Evolutionary conservation across 2,888 invertebrate genomes (phyloP).

Genomic region (Horisme vitalbata): DNA sequence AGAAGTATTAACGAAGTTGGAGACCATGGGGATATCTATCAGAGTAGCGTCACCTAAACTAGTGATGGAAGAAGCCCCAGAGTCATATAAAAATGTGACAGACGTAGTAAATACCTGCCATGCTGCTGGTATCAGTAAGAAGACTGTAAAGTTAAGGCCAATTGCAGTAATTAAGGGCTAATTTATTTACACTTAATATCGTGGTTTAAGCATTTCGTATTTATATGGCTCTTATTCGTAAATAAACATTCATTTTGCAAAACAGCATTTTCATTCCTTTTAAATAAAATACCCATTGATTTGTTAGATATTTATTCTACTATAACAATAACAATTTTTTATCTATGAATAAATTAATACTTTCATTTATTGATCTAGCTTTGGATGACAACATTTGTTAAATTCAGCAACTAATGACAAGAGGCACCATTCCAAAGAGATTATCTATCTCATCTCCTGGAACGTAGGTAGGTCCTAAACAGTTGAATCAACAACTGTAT

Average conservation of each 20-base stretch:
- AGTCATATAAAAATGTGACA: conserved; percentile 99
- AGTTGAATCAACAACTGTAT: conserved; percentile 32
- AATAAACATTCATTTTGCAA: conserved; percentile 12
- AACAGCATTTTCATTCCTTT: background rate
- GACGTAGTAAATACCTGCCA: conserved; percentile 99
- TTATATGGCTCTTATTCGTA: conserved; percentile 11
- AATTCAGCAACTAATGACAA: conserved; percentile 46
- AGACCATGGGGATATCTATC: conserved; percentile 94
- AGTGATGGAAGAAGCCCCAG: conserved; percentile 99
- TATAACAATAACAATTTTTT: conserved; percentile 46
- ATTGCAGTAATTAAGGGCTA: conserved; percentile 99
- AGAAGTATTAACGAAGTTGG: conserved; percentile 92
- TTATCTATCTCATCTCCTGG: background rate
- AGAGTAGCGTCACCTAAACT: conserved; percentile 99
- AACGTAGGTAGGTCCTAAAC: too few species aligned
- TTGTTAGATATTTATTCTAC: conserved; percentile 43
- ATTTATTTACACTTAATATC: conserved; percentile 13
- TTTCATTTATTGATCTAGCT: conserved; percentile 50
- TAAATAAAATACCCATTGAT: conserved; percentile 10
- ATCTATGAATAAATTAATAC: conserved; percentile 67
- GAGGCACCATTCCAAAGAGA: conserved; percentile 2
- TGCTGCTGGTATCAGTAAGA: conserved; percentile 97
- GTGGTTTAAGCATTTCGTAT: conserved; percentile 14
- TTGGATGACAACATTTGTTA: conserved; percentile 55
- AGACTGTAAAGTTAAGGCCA: conserved; percentile 97